Percentiles rank a stretch among this genome's conserved stretches.
Evolutionary conservation across 2,888 invertebrate species (phyloP).

Genomic region (Taenaris catops): DNA sequence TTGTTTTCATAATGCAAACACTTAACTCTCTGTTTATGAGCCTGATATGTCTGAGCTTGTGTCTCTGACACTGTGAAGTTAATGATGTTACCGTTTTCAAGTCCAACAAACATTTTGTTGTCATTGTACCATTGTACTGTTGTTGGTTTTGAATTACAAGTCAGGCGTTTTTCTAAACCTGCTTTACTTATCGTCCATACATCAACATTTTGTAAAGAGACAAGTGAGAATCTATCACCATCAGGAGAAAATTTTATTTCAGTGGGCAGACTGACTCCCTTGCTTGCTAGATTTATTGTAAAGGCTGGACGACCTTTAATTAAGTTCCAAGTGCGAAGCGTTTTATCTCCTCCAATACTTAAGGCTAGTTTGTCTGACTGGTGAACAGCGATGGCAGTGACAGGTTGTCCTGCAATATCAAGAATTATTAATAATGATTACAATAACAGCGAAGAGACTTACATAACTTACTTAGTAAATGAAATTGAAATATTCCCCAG

Average conservation of each 20-base stretch:
- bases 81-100: constrained; percentile 86
- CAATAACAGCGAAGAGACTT: too few relatives aligned
- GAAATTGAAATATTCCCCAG: too few relatives aligned
- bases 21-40: constrained; percentile 85
- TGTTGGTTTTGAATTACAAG: constrained; percentile 84
- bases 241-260: constrained; percentile 86
- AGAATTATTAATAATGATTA: too few relatives aligned
- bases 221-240: constrained; percentile 88
- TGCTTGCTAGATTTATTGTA: constrained; percentile 90
- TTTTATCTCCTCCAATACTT: constrained; percentile 91
- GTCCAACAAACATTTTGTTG: constrained; percentile 82
- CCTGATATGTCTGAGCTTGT: constrained; percentile 63
- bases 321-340: constrained; percentile 95
- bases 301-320: constrained; percentile 95
- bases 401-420: constrained; percentile 78
- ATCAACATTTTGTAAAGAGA: constrained; percentile 85
- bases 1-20: constrained; percentile 78
- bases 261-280: constrained; percentile 71
- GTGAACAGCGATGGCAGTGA: constrained; percentile 90
- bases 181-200: constrained; percentile 91
- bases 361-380: constrained; percentile 94
- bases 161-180: constrained; percentile 83
- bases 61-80: constrained; percentile 77
- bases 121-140: constrained; percentile 85
- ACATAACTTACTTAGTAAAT: too few relatives aligned